Evolutionary conservation across 2,797 vertebrate genomes (phyloP).

Genomic region (Rhinatrema bivittatum): DNA sequence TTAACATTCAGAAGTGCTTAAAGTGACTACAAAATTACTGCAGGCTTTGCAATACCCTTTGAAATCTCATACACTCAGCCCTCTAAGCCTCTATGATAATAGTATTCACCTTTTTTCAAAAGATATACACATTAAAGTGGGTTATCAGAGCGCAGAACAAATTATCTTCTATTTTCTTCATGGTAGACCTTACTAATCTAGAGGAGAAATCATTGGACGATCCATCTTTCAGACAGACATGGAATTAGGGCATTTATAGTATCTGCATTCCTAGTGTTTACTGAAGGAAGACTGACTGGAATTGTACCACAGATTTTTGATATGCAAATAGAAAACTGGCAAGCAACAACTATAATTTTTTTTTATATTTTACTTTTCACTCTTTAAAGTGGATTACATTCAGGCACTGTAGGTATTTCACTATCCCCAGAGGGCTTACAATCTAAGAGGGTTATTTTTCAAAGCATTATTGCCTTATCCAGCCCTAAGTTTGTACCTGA

Average conservation of each 20-base stretch:
- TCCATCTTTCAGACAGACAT: conserved; percentile 2
- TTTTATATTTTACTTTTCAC: no score
- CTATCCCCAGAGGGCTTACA: no score
- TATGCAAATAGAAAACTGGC: not conserved
- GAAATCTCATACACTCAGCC: not conserved
- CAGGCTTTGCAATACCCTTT: not conserved
- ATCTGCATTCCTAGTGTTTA: conserved; percentile 5
- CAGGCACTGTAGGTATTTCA: no score
- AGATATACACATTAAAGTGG: not conserved
- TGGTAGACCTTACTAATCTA: conserved; percentile 3
- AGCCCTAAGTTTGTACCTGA: no score
- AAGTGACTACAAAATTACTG: conserved; percentile 1
- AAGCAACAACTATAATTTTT: no score
- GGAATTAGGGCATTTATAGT: conserved; percentile 13
- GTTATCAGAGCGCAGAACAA: not conserved
- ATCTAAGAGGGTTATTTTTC: no score
- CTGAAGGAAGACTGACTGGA: not conserved
- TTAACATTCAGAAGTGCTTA: conserved; percentile 3
- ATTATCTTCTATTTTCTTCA: not conserved
- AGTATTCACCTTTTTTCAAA: not conserved
- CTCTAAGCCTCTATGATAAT: not conserved
- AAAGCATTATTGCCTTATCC: no score
- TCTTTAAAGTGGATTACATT: no score
- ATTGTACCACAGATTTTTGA: not conserved
- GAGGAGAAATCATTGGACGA: conserved; percentile 1